Evolutionary conservation across 2,797 vertebrate species (phyloP).

Genomic region (Mus minutoides): DNA sequence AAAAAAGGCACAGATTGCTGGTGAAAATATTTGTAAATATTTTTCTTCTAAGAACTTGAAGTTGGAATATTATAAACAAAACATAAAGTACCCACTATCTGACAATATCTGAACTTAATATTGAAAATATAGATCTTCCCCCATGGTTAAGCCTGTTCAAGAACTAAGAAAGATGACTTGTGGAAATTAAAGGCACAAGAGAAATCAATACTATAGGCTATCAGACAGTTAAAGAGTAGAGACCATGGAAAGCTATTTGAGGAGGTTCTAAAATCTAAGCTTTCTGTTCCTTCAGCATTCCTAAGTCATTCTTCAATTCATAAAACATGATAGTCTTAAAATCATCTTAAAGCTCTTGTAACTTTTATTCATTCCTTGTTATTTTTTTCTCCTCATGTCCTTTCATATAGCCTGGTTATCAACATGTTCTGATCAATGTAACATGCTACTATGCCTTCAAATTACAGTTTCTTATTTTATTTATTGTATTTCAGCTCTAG

Average conservation of each 20-base stretch:
- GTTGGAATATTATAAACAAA: neutral
- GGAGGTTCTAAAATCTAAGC: neutral
- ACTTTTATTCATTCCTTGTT: neutral
- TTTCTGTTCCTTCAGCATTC: neutral
- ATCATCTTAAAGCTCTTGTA: neutral
- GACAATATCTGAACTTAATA: neutral
- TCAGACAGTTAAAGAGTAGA: neutral
- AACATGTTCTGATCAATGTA: neutral
- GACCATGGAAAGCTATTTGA: neutral
- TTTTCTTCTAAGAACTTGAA: neutral
- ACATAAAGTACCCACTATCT: neutral
- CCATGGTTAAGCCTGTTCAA: neutral
- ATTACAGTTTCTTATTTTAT: neutral
- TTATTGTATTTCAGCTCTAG: neutral
- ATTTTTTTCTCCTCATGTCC: neutral
- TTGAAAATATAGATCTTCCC: neutral
- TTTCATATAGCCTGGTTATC: neutral
- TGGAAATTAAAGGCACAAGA: neutral
- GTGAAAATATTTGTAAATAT: neutral
- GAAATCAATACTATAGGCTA: neutral
- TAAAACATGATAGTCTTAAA: neutral
- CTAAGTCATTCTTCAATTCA: neutral
- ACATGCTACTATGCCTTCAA: neutral
- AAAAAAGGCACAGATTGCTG: neutral
- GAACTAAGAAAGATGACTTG: neutral